Conservation (phyloP, 2,113 vertebrate species). For the Phocoena sinus region DNA sequence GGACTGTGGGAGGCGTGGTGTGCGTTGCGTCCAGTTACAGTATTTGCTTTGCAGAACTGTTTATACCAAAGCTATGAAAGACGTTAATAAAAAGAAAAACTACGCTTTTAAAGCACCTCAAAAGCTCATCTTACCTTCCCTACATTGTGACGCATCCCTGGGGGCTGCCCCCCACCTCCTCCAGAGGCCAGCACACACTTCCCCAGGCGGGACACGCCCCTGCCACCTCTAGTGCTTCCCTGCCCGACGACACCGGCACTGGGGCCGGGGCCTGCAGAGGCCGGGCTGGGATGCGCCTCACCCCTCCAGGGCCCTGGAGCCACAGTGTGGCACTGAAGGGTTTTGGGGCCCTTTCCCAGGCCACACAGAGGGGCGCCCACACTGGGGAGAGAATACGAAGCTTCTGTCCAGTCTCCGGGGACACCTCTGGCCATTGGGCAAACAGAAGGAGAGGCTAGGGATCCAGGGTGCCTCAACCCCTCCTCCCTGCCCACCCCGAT, state of each 20-base stretch:
- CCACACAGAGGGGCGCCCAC: not conserved
- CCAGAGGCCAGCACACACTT: fast-evolving
- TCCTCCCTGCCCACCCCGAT: fast-evolving
- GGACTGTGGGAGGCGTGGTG: too few relatives aligned
- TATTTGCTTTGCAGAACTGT: not conserved
- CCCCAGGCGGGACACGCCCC: not conserved
- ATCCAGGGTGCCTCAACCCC: fast-evolving
- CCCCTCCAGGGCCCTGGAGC: not conserved
- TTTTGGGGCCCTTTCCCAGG: not conserved
- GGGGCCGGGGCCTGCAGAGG: not conserved
- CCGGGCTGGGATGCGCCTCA: fast-evolving
- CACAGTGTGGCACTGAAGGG: not conserved
- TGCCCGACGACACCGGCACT: fast-evolving
- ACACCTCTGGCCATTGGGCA: too few relatives aligned
- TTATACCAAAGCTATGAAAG: not conserved
- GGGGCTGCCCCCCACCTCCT: not conserved
- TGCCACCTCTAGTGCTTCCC: not conserved
- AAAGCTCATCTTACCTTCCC: not conserved
- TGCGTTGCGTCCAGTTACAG: not conserved
- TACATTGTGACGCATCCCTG: not conserved
- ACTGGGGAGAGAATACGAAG: not conserved
- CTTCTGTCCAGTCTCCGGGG: not conserved
- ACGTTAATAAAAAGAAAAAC: not conserved
- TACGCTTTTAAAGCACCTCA: not conserved
- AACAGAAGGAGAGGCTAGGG: not conserved